Base-by-base conservation (phyloP, 2,888 invertebrate species). In the Crossocerus cetratus region DNA sequence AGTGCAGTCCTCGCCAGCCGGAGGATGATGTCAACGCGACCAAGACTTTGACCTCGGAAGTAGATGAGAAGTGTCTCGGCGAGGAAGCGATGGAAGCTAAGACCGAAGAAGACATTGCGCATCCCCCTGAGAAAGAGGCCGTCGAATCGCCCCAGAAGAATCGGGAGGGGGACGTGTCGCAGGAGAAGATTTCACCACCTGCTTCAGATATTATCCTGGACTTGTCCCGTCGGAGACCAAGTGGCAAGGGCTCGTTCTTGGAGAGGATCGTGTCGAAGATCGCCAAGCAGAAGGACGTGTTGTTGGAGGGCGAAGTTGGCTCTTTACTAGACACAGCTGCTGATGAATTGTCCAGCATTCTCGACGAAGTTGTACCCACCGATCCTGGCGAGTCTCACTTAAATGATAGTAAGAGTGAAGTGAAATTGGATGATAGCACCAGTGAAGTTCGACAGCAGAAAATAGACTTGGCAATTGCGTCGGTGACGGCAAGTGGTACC, bases 201-300 rank as follows among this genome's bases (percentile, higher is more conserved):
- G 53, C 86, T 74, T 89, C 84, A 53, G 90, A 90, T 32, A 90
- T 90, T 1, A 90, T 90, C 55, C 74, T 89, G 1, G 90, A 90
- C 74, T 65, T 90, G 2, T 87, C 90, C 0, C 85, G 89, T 5
- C 81, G 90, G 21, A 90, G 89, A 59, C 83, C 85, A 2, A 88
- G 85, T 21, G 88, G 88, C 0, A 90, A 90, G 54, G 90, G 90
- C 11, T 90, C 90, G 0, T 90, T 89, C 60, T 65, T 90, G 8
- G 90, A 90, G 64, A 90, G 88, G 77, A 90, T 90, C 4, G 90
- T 90, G 0, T 90, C 90, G 2, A 90, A 90, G 67, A 90, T 90
- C 20, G 90, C 89, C 0, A 89, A 89, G 63, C 86, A 90, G 54
- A 90, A 90, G 62, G 89, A 90, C 22, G 89, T 84, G 4, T 59